phyloP scores from a whole-genome alignment of 2,888 invertebrate genomes.

The Amphipoea lucens region DNA sequence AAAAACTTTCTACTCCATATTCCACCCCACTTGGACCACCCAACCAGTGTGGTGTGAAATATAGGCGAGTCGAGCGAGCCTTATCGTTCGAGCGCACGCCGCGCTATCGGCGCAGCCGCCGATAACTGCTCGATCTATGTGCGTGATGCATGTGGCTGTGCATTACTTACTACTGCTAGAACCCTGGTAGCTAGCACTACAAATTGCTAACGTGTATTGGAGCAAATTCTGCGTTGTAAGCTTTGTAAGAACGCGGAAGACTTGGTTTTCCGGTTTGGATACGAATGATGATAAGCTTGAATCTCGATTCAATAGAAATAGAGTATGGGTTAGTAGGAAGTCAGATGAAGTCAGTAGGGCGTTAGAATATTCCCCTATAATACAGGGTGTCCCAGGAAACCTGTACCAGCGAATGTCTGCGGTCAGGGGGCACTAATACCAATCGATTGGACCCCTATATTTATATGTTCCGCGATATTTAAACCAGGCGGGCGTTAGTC shows the following conservation, averaged over 20 bases:
- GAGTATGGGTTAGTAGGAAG: not conserved
- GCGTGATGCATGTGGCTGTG: constrained; percentile 63
- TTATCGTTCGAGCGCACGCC: constrained; percentile 77
- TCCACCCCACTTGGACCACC: constrained; percentile 49
- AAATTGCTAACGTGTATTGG: constrained; percentile 42
- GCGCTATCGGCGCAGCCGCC: constrained; percentile 69
- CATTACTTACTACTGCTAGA: constrained; percentile 50
- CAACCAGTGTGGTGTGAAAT: constrained; percentile 64
- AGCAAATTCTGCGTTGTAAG: constrained; percentile 11
- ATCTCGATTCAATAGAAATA: too few species aligned
- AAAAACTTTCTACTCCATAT: not conserved
- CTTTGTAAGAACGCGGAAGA: constrained; percentile 7
- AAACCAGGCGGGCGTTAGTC: too few species aligned
- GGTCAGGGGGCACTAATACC: too few species aligned
- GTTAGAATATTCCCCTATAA: too few species aligned
- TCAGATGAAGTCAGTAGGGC: not conserved
- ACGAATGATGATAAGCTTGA: not conserved
- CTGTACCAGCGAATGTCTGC: too few species aligned
- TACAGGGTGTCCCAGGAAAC: too few species aligned
- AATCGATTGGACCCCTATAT: too few species aligned
- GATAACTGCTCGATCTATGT: constrained; percentile 67
- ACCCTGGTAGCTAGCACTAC: constrained; percentile 38
- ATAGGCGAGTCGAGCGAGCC: constrained; percentile 67
- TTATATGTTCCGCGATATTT: too few species aligned
- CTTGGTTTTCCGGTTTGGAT: not conserved